Evolutionary conservation across 2,113 vertebrate species (phyloP), one percentile per base, ranked within the genome.

Genomic region (Tragelaphus buxtoni): DNA sequence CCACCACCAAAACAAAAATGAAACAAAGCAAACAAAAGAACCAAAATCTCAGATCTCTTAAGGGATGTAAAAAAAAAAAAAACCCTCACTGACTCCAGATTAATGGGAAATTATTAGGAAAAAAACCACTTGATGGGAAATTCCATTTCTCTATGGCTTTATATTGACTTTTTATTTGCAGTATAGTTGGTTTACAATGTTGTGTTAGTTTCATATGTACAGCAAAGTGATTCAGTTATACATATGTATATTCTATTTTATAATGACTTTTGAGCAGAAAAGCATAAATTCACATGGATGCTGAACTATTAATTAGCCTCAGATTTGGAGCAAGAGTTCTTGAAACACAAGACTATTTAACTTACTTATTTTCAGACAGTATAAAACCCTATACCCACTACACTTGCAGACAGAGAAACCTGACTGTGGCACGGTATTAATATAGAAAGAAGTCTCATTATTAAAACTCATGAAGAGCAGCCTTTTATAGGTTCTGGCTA

Each of bases 311-410:
- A 49, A 88, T 95, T 51, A 58, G 4, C 49, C 91, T 94, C 22
- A 80, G 58, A 87, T 92, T 53, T 61, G 55, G 49, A 91, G 32
- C 32, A 58, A 53, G 35, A 80, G 58, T 82, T 93, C 49, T 42
- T 39, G 13, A 55, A 90, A 88, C n/a, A n/a, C 17, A 82, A 83
- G 63, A 91, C 49, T 77, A 35, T 85, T 18, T 49, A 83, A 58
- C 69, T 90, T 63, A 49, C n/a, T 61, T 61, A 11, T 88, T 97
- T 96, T 97, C 63, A 94, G 76, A 69, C 47, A 80, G 18, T 8
- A 17, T 83, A 76, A 96, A 95, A 74, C 51, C 35, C 60, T 72
- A 61, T 88, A 76, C 42, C 2, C 47, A 82, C 30, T 60, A 60
- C n/a, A 12, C n/a, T 90, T 77, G 65, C 63, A 90, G 90, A 81